phyloP scores from a whole-genome alignment of 2,113 vertebrate species.

The Macrotus californicus region DNA sequence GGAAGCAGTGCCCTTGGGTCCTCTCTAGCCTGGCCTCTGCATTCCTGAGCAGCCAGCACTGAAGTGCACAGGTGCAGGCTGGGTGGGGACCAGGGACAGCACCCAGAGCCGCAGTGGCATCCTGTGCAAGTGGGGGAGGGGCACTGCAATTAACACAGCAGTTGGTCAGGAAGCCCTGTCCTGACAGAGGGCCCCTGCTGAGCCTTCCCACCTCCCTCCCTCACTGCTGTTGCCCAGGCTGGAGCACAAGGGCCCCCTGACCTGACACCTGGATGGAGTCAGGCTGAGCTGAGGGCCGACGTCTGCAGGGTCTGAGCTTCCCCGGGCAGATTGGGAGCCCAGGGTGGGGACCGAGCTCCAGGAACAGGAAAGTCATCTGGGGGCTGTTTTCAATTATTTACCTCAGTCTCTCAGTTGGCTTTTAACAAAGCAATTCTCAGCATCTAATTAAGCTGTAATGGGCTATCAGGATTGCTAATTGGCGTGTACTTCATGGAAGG shows the following conservation, averaged over 20 bases:
- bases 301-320: neutral
- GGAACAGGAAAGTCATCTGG: neutral
- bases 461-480: neutral
- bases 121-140: no score
- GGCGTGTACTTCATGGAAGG: neutral
- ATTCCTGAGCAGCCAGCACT: neutral
- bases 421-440: conserved; percentile 1
- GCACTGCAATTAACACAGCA: accelerated
- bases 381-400: neutral
- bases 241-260: neutral
- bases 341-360: neutral
- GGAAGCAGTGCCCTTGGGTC: accelerated
- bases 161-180: neutral
- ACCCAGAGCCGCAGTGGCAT: accelerated
- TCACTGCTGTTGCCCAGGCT: no score
- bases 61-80: neutral
- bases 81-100: neutral
- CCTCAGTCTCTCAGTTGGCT: neutral
- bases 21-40: neutral
- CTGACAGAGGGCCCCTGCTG: accelerated
- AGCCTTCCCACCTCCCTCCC: neutral
- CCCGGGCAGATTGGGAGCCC: neutral
- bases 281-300: neutral
- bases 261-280: neutral
- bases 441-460: neutral